These are phyloP conservation scores for Stegodyphus mimosarum DNA, from an alignment of 1,140 invertebrate species.

Conservation along the genomic window DNA sequence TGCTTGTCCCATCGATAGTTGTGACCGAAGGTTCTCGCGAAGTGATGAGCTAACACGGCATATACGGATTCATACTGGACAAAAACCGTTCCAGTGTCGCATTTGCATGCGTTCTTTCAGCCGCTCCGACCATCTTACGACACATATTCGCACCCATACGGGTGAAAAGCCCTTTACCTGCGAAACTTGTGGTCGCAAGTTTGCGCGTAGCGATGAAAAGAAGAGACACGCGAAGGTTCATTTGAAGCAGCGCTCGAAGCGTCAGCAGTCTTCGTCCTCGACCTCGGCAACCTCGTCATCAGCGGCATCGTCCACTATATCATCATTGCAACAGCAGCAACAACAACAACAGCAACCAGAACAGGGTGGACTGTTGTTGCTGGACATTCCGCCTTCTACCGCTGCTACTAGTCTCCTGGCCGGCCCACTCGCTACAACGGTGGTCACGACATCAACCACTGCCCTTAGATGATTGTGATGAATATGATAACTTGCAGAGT, in stretches of 20 bases:
- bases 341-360: conserved; percentile 11
- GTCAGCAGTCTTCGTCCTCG: not conserved
- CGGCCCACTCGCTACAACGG: conserved; percentile 4
- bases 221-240: conserved; percentile 99
- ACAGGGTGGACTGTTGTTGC: conserved; percentile 28
- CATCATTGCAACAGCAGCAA: conserved; percentile 1
- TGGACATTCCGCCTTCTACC: conserved; percentile 47
- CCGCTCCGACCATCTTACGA: conserved; percentile 94
- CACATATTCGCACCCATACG: conserved; percentile 94
- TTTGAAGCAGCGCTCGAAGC: conserved; percentile 79
- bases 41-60: conserved; percentile 98
- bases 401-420: conserved; percentile 46
- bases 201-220: conserved; percentile 98
- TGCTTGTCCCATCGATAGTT: conserved; percentile 96
- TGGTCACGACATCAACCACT: conserved; percentile 42
- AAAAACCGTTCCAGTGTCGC: conserved; percentile 98
- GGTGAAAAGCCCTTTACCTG: conserved; percentile 99
- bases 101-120: conserved; percentile 99
- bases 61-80: conserved; percentile 98
- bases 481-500: not conserved
- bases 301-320: not conserved
- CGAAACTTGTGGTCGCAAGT: conserved; percentile 97
- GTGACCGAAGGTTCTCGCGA: conserved; percentile 96
- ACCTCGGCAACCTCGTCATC: conserved; percentile 4
- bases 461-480: conserved; percentile 48